A percentile compares a stretch with the other conserved stretches of the same genome.
Evolutionary conservation across 2,888 invertebrate genomes (phyloP).

Genomic region (Oegoconia quadripuncta): DNA sequence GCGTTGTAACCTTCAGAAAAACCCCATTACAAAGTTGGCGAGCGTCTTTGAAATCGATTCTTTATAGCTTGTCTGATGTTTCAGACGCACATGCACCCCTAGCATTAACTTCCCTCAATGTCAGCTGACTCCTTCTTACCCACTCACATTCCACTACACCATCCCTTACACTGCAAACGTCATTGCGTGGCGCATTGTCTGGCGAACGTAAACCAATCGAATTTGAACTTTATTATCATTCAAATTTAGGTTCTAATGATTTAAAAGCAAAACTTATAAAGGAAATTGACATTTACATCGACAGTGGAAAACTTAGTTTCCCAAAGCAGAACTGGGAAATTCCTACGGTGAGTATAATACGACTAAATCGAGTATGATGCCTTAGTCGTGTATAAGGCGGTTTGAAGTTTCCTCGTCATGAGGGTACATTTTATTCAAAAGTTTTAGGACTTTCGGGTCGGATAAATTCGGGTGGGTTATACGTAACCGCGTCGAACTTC

Average conservation of each 20-base stretch:
- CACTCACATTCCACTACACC: conserved; percentile 26
- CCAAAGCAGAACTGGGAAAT: conserved; percentile 71
- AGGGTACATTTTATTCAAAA: too few relatives aligned
- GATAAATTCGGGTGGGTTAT: conserved; percentile 9
- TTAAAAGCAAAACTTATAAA: conserved; percentile 36
- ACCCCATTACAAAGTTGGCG: conserved; percentile 19
- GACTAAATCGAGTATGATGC: conserved; percentile 37
- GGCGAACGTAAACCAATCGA: conserved; percentile 27
- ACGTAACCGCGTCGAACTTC: too few relatives aligned
- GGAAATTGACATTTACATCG: conserved; percentile 75
- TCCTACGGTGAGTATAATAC: conserved; percentile 52
- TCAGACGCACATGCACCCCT: conserved; percentile 65
- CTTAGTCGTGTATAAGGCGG: conserved; percentile 5
- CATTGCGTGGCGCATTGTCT: conserved; percentile 77
- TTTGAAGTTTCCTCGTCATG: conserved; percentile 16
- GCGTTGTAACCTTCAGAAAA: too few relatives aligned
- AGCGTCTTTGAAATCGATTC: conserved; percentile 71
- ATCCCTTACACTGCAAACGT: conserved; percentile 64
- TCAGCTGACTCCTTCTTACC: conserved; percentile 35
- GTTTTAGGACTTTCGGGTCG: too few relatives aligned
- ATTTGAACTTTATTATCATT: conserved; percentile 33
- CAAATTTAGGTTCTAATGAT: conserved; percentile 32
- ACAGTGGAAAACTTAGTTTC: conserved; percentile 74
- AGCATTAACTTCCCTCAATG: conserved; percentile 43
- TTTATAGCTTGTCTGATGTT: conserved; percentile 53